A percentile compares a stretch with the other conserved stretches of the same genome.
These are phyloP conservation scores for Archips crataeganus DNA, from an alignment of 2,888 invertebrate species.

Conservation along the genomic window DNA sequence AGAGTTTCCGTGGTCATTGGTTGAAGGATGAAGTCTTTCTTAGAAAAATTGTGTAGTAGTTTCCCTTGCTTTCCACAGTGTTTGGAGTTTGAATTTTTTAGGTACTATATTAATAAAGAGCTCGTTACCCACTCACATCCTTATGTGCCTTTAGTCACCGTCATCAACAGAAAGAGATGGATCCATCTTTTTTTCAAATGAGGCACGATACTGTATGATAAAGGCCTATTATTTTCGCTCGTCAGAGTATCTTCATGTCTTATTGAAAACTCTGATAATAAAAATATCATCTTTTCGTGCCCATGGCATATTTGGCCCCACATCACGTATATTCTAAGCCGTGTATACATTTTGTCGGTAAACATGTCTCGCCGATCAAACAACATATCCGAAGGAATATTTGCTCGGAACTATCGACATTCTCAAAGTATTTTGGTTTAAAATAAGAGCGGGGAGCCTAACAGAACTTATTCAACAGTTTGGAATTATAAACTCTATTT, in stretches of 20 bases:
- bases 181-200: too few relatives aligned
- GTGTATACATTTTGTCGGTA: conserved; percentile 63
- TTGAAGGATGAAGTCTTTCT: too few relatives aligned
- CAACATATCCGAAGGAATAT: conserved; percentile 80
- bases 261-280: conserved; percentile 27
- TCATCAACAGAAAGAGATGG: too few relatives aligned
- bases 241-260: not conserved
- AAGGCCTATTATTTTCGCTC: too few relatives aligned
- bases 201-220: too few relatives aligned
- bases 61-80: too few relatives aligned
- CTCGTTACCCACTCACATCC: too few relatives aligned
- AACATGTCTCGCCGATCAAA: conserved; percentile 83
- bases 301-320: conserved; percentile 27
- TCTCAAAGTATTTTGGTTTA: conserved; percentile 55
- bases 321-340: conserved; percentile 31
- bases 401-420: conserved; percentile 73
- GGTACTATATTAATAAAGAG: too few relatives aligned
- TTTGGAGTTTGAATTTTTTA: too few relatives aligned
- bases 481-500: not conserved
- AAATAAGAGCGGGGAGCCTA: conserved; percentile 19
- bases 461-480: not conserved
- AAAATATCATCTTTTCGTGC: conserved; percentile 30
- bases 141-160: too few relatives aligned
- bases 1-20: too few relatives aligned
- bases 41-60: too few relatives aligned